These are phyloP conservation scores for Chaunax sp. DNA, from an alignment of 2,797 vertebrate genomes.

Conservation along the genomic window DNA sequence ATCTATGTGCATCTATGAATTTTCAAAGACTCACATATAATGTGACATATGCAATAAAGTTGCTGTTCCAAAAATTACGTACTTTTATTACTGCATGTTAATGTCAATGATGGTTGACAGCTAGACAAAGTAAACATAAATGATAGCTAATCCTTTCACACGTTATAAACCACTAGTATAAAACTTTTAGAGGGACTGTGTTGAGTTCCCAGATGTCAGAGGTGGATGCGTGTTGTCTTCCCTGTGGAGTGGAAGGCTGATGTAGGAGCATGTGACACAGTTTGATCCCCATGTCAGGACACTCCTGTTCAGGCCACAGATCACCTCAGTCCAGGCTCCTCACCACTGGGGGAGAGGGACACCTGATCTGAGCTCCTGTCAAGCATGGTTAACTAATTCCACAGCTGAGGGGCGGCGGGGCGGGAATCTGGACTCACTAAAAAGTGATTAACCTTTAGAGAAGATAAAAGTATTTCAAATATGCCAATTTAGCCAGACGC, in stretches of 20 bases:
- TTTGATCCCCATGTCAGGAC: conserved; percentile 69
- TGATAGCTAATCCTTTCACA: background rate
- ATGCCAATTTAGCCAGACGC: conserved; percentile 6
- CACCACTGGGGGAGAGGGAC: conserved; percentile 52
- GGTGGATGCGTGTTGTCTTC: conserved; percentile 42
- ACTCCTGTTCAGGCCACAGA: conserved; percentile 66
- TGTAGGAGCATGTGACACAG: conserved; percentile 55
- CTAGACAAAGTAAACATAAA: background rate
- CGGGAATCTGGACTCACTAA: conserved; percentile 11
- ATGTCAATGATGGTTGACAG: background rate
- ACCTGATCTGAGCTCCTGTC: conserved; percentile 73
- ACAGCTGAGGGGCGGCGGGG: conserved; percentile 26
- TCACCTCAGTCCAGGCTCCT: conserved; percentile 58
- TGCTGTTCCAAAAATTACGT: background rate
- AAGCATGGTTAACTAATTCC: conserved; percentile 65
- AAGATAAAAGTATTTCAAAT: conserved; percentile 1
- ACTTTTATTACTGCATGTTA: conserved; percentile 2
- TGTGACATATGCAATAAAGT: background rate
- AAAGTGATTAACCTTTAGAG: conserved; percentile 7
- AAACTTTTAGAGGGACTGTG: background rate
- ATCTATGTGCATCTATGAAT: too few species aligned
- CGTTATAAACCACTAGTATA: background rate
- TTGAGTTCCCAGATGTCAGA: conserved; percentile 27
- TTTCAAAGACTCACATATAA: background rate
- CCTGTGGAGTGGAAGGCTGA: conserved; percentile 42